Evolutionary conservation across 2,888 invertebrate species (phyloP), one percentile per base, ranked within the genome.

Genomic region (Luperina testacea): DNA sequence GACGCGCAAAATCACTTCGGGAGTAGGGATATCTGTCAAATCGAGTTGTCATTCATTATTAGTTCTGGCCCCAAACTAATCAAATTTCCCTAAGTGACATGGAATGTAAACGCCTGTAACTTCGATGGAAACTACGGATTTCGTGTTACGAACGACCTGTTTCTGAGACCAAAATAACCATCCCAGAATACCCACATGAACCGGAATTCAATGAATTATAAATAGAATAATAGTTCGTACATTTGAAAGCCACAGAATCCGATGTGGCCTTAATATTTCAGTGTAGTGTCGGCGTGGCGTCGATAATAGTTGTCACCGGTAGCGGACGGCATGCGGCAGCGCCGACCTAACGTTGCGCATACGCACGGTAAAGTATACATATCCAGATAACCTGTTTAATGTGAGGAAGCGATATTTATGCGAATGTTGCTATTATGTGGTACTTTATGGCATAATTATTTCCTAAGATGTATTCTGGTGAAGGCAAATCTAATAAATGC

Each of bases 221-320:
- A 38, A 63, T 45, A 24, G 5, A 64, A 64, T 59, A 53, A 42
- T 61, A 64, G 27, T n/a, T 57, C 8, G 9, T 42, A 64, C 42
- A 78, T 78, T 69, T 48, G 61, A 80, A 84, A 72, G 67, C 53
- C 20, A 42, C 64, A 75, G 48, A 53, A 48, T 69, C 38, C 45
- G 64, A 76, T 81, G 82, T 80, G 79, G 74, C 87, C 83, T 87
- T 88, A 85, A 88, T 88, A 87, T 77, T 80, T 88, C 78, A 75
- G 59, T 76, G 61, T 73, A 80, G 75, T 81, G 85, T 85, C 87
- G 73, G 75, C 75, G 61, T 78, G 61, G 75, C 78, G 72, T 78
- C 77, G 83, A 81, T 85, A 87, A 84, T 82, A 83, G 84, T 90
- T 89, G 87, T 85, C 84, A 85, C 72, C 86, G 85, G 91, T 88